Base-by-base conservation (phyloP, 2,888 invertebrate species). In the Heliconius ethilla region DNA sequence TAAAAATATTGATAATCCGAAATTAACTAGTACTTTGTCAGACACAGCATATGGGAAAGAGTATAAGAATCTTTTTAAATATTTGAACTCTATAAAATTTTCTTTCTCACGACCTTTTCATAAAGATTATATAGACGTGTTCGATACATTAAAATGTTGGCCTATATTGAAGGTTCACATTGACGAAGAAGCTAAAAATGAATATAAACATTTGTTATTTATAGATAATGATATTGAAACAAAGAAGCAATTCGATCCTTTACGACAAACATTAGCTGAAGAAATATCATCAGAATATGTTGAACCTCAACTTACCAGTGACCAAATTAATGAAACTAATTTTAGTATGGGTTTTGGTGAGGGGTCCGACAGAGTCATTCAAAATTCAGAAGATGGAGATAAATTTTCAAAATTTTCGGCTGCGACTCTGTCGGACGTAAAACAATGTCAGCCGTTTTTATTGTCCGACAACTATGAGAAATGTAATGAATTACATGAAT, bases 371-470 rank as follows among this genome's bases (percentile, higher is more conserved):
- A 94, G 95, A 94, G 94, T 93, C 93, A 92, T 90, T 89, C 90
- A 91, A 92, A 90, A 92, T 92, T 91, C 88, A 85, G 87, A 88
- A 89, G 87, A 88, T 84, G 87, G 85, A 89, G 89, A 86, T 87
- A 86, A 88, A 86, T 84, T 83, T 88, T 88, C 86, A 89, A 91
- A 91, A 88, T 86, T 91, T 91, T 92, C 94, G 94, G 94, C 94
- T 94, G 95, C 94, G 93, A 93, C 93, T 94, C 94, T 95, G 95
- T 93, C 95, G 95, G 95, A 95, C 95, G 94, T 94, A 92, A 94
- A 94, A 90, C 94, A 91, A 88, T 85, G 88, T 90, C 94, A 94
- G 94, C 94, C 94, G 93, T 89, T 89, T 89, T 89, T 90, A 88
- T 85, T 85, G 89, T 90, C 91, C 88, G 87, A 88, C 85, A 84